These are phyloP conservation scores for Steatocranus sp. DNA, from an alignment of 2,797 vertebrate genomes.

Conservation along the genomic window DNA sequence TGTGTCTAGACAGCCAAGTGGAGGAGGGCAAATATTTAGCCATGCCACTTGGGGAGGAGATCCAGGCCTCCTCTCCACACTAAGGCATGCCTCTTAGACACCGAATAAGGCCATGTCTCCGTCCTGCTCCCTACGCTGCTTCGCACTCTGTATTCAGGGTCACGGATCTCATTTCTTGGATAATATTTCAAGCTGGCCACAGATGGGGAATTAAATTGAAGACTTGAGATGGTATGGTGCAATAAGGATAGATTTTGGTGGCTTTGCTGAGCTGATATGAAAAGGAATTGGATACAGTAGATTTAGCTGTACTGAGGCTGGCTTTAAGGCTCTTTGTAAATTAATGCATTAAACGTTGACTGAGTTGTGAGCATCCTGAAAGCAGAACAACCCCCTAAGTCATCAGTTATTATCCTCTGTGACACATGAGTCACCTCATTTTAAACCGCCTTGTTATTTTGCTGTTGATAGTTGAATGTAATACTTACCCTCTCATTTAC, in stretches of 20 bases:
- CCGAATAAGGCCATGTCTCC: conserved; percentile 60
- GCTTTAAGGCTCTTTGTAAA: conserved; percentile 37
- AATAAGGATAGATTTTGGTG: conserved; percentile 56
- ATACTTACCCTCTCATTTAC: neutral
- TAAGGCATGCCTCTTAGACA: conserved; percentile 44
- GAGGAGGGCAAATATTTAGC: conserved; percentile 80
- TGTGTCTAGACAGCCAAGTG: conserved; percentile 71
- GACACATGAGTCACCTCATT: conserved; percentile 42
- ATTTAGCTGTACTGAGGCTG: conserved; percentile 31
- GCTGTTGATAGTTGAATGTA: conserved; percentile 23
- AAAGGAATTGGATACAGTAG: conserved; percentile 49
- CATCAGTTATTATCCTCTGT: conserved; percentile 38
- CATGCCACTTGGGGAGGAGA: conserved; percentile 63
- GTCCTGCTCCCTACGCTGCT: conserved; percentile 35
- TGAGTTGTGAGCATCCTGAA: conserved; percentile 23
- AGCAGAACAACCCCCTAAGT: conserved; percentile 7
- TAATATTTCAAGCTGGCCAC: conserved; percentile 78
- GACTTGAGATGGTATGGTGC: conserved; percentile 57
- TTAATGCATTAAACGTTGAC: conserved; percentile 30
- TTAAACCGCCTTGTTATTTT: conserved; percentile 36
- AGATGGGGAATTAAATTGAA: conserved; percentile 81
- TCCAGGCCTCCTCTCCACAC: conserved; percentile 35
- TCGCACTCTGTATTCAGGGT: conserved; percentile 78
- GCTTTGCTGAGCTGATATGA: conserved; percentile 26
- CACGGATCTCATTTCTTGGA: conserved; percentile 83